Base-by-base conservation (phyloP, 2,113 vertebrate genomes). In the Erpornis zantholeuca region DNA sequence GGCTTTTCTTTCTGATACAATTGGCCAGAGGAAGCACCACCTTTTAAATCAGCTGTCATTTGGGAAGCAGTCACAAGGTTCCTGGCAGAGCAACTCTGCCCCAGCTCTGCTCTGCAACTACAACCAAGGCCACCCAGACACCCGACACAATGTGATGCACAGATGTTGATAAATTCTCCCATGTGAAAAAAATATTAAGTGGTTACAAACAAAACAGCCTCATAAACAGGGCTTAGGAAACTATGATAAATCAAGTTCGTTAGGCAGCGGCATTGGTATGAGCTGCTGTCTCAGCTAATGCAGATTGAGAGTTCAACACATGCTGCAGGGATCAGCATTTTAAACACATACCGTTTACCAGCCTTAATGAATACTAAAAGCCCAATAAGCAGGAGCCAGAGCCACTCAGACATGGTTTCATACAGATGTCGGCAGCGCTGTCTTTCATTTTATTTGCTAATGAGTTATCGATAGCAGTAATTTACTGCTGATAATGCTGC, bases 391-490 rank as follows among this genome's bases (percentile, higher is more conserved):
- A 91, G 96, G 92, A 97, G 96, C 89, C 88, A 96, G 90, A 96
- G 96, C 82, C 90, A 81, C 82, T 69, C 84, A 95, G 94, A 94
- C 94, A 92, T 40, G 35, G 91, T 57, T 97, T 97, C 97, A 97
- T 97, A 97, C 97, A 89, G 81, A 94, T 97, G 96, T 97, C 95
- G 84, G 98, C 81, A 65, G 86, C 82, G 90, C 72, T 96, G 94
- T 91, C 96, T 97, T 96, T 97, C 97, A 96, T 97, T 98, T 98
- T 96, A 97, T 98, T 98, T 98, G 97, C 96, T 98, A 98, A 98
- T 85, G 95, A 97, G 97, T 98, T 98, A 98, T 98, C 97, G 76
- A 98, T 97, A 97, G 88, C 20, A 3, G 95, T 96, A 97, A 98
- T 98, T 98, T 97, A 97, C 93, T 78, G 57, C 82, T 86, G 94